Evolutionary conservation across 2,797 vertebrate genomes (phyloP).

Genomic region (Paramormyrops hopkinsi): DNA sequence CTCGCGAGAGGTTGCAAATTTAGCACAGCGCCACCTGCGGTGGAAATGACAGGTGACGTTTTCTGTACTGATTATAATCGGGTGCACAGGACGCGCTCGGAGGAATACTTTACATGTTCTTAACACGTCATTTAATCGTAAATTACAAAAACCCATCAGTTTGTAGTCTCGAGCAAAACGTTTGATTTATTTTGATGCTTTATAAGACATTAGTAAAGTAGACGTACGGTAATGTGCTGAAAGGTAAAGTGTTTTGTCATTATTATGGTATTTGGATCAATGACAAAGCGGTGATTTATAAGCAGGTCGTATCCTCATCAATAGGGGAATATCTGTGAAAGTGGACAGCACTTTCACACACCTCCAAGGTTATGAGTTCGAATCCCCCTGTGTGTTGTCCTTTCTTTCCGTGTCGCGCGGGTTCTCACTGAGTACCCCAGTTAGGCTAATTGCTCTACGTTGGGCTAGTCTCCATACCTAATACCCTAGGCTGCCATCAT

Average conservation of each 20-base stretch:
- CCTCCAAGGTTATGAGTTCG: not conserved
- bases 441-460: not conserved
- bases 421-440: not conserved
- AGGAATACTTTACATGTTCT: not conserved
- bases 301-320: not conserved
- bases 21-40: conserved; percentile 18
- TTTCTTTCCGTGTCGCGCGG: not conserved
- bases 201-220: not conserved
- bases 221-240: not conserved
- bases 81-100: not conserved
- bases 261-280: not conserved
- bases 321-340: not conserved
- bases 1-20: not conserved
- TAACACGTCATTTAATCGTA: not conserved
- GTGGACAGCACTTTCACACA: not conserved
- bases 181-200: not conserved
- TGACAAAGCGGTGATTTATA: not conserved
- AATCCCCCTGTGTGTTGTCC: not conserved
- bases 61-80: not conserved
- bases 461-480: not conserved
- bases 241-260: not conserved
- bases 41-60: not conserved
- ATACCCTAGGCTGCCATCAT: not conserved
- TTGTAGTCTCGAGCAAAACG: not conserved
- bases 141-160: not conserved